Evolutionary conservation across 2,888 invertebrate species (phyloP).

Genomic region (Drosophila atripex): DNA sequence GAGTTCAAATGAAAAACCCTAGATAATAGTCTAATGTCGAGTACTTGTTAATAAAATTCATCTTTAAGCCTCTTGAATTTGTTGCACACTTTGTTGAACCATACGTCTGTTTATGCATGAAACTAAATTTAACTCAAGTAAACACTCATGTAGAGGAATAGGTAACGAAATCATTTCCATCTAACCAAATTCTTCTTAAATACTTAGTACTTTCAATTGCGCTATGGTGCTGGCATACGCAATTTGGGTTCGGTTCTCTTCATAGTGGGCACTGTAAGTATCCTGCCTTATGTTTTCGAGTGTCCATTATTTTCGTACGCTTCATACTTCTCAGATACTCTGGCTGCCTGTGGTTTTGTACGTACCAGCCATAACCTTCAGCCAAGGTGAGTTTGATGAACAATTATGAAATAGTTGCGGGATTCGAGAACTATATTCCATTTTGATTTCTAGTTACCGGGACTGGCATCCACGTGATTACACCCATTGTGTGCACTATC

Average conservation of each 20-base stretch:
- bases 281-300: not conserved
- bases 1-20: constrained; percentile 37
- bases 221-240: constrained; percentile 89
- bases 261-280: constrained; percentile 88
- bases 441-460: constrained; percentile 84
- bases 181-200: constrained; percentile 20
- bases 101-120: not conserved
- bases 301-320: not conserved
- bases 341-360: constrained; percentile 85
- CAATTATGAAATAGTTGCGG: not conserved
- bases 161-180: not conserved
- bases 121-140: not conserved
- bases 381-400: constrained; percentile 86
- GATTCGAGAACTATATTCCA: not conserved
- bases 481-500: constrained; percentile 90
- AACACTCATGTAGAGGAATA: not conserved
- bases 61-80: constrained; percentile 8
- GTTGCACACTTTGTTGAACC: not conserved
- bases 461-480: constrained; percentile 91
- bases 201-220: constrained; percentile 88
- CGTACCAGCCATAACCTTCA: constrained; percentile 90
- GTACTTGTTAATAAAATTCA: constrained; percentile 50
- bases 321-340: constrained; percentile 61
- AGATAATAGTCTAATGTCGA: constrained; percentile 27
- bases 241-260: constrained; percentile 89